These are phyloP conservation scores for Heteronetta atricapilla DNA, from an alignment of 2,113 vertebrate species.

Conservation along the genomic window DNA sequence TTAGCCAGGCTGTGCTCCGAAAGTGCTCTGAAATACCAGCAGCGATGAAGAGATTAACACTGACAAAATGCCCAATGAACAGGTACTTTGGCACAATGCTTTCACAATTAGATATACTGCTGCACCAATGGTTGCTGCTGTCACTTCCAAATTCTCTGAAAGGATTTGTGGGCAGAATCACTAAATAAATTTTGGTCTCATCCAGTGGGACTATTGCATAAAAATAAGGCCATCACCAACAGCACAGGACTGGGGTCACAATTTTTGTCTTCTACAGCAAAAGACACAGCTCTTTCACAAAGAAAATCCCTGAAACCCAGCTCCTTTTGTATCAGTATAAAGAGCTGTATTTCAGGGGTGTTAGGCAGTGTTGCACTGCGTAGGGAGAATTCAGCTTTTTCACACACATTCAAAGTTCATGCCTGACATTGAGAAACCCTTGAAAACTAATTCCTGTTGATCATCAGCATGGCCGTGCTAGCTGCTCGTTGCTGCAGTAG, in stretches of 20 bases:
- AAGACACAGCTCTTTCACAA: background rate
- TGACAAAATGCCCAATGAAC: background rate
- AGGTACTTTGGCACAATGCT: background rate
- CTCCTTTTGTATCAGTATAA: background rate
- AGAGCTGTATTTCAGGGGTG: background rate
- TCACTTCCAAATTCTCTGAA: background rate
- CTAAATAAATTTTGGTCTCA: background rate
- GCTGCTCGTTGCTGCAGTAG: background rate
- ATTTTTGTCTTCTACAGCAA: background rate
- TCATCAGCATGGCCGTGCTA: fast-evolving
- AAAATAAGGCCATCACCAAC: background rate
- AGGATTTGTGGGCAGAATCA: background rate
- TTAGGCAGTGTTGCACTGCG: background rate
- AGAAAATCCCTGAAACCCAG: background rate
- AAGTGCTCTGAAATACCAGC: background rate
- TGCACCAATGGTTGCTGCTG: background rate
- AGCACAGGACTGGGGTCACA: background rate
- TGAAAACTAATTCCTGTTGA: background rate
- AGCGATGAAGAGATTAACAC: background rate
- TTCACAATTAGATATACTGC: background rate
- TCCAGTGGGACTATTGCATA: background rate
- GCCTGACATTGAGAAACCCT: background rate
- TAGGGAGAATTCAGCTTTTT: background rate
- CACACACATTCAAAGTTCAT: background rate
- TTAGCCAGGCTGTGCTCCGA: background rate